These are phyloP conservation scores for Neodiprion virginianus DNA, from an alignment of 1,140 invertebrate species.

Conservation along the genomic window DNA sequence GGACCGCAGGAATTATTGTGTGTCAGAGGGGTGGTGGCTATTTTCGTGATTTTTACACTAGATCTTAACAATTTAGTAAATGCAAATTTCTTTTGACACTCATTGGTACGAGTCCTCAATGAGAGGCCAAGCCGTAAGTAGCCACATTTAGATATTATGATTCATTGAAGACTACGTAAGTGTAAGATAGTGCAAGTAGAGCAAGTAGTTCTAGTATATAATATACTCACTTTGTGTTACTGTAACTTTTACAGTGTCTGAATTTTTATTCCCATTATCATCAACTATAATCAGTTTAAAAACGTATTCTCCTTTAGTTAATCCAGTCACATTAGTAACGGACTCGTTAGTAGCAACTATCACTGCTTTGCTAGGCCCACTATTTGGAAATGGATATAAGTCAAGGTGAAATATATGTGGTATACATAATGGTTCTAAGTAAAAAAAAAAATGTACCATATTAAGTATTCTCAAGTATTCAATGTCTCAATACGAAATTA, in stretches of 20 bases:
- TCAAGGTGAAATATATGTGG: slow-evolving; percentile 3
- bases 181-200: no score
- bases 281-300: slow-evolving; percentile 87
- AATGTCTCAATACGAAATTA: slow-evolving; percentile 2
- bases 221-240: slow-evolving; percentile 87
- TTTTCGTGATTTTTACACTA: no score
- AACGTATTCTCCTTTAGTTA: slow-evolving; percentile 85
- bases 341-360: slow-evolving; percentile 63
- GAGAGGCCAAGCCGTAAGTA: no score
- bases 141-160: no score
- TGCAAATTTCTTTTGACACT: no score
- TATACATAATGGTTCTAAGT: no score
- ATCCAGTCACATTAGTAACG: slow-evolving; percentile 75
- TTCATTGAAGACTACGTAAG: no score
- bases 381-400: slow-evolving; percentile 44
- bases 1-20: no score
- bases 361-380: slow-evolving; percentile 65
- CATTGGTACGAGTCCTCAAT: no score
- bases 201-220: slow-evolving; percentile 8
- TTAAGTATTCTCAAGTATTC: no score
- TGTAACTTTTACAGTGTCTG: slow-evolving; percentile 74
- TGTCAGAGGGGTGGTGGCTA: background rate
- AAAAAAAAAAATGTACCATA: no score
- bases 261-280: slow-evolving; percentile 80
- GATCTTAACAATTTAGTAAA: no score